Evolutionary conservation across 2,888 invertebrate species (phyloP), one percentile per base, ranked within the genome.

Genomic region (Polymixis flavicincta): DNA sequence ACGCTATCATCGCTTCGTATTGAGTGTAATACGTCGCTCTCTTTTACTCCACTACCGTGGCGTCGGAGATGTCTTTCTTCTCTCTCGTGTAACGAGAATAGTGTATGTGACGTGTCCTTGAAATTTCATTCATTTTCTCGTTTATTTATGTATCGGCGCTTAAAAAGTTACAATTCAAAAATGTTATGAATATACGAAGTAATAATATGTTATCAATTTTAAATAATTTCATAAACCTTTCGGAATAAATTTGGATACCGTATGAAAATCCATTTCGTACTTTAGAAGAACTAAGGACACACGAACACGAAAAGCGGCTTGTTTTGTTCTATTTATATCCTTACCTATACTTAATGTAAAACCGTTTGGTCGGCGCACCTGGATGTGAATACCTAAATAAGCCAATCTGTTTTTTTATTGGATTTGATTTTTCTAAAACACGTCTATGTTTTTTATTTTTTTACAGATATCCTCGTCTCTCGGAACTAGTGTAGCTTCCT

Each of bases 21-120:
- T 13, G 32, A 52, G 32, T 52, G 32, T 5, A 11, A 19, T 66
- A 54, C n/a, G 32, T 54, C n/a, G 54, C n/a, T 37, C 54, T 55
- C 66, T 66, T 54, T 66, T 54, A 11, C 66, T 37, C 54, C 32
- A 19, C n/a, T 19, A 32, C 32, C n/a, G 52, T n/a, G 32, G 32
- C 32, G 17, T 32, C 17, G 32, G 6, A 52, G 6, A 50, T 7
- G 32, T 66, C 7, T 37, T 66, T 54, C 54, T 55, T 55, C 37
- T 66, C 66, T 37, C 13, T 55, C 55, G 19, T 55, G 66, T 66
- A 66, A 66, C 66, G n/a, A 37, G 37, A 32, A 52, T n/a, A 52
- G 17, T 32, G 7, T 37, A 66, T 37, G 55, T 66, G 66, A 55
- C n/a, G n/a, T n/a, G 11, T 19, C 66, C 61, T n/a, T 63, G 17